Evolutionary conservation across 2,797 vertebrate genomes (phyloP), one percentile per base, ranked within the genome.

Genomic region (Rhinichthys osculus): DNA sequence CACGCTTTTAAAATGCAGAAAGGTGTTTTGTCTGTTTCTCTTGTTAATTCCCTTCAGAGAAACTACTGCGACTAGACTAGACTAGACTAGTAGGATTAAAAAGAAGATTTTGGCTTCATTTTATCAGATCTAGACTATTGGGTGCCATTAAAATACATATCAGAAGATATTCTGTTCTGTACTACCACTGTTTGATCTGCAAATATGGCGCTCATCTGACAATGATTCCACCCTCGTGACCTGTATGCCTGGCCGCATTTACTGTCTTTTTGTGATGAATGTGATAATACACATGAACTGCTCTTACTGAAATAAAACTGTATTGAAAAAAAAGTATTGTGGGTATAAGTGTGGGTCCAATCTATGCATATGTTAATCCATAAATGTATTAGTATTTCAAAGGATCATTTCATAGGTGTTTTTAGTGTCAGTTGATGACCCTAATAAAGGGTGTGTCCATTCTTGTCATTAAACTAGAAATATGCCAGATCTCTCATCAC

Each of bases 121-220:
- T 73, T 11, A 84, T 80, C 81, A 72, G 67, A 73, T 87, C 8
- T 42, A 84, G 47, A 69, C 62, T 67, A 52, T 33, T 57, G 14
- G 57, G 76, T 59, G 57, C 67, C 85, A 19, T 40, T 79, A n/a
- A 74, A 73, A 38, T 52, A 38, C 27, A 27, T 23, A 44, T 33
- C 13, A 50, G 19, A 54, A 74, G 85, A 84, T 83, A 38, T 40
- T 70, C 19, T 47, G 23, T 72, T 82, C 35, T 35, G 7, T 64
- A 71, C 67, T 70, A 19, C 64, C 59, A 66, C 5, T 70, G 9
- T 35, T n/a, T 54, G 23, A 69, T 35, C 50, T 40, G 52, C 72
- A 82, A 78, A 74, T 57, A 59, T 7, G 38, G n/a, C 27, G 62
- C 38, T 57, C 33, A 57, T 27, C n/a, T 74, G 3, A 57, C n/a